A percentile compares a stretch with the other conserved stretches of the same genome.
Evolutionary conservation across 1,140 invertebrate species (phyloP).

Genomic region (Megathymus violae): DNA sequence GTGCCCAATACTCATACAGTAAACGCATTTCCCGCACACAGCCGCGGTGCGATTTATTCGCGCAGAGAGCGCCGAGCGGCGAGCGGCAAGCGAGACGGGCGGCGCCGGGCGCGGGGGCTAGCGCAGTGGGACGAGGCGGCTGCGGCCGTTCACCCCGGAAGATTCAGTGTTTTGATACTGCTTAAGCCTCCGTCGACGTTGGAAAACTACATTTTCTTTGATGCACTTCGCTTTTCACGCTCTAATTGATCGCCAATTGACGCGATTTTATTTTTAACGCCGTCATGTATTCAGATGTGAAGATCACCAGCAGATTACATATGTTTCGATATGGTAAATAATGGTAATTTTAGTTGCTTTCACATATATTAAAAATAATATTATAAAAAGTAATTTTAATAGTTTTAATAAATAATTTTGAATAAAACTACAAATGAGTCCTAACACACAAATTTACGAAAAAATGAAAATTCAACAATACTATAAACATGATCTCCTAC

Average conservation of each 20-base stretch:
- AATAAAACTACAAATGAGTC: too few species aligned
- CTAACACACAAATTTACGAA: too few species aligned
- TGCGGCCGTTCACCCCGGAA: slow-evolving; percentile 79
- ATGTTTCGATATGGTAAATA: too few species aligned
- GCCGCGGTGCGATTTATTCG: slow-evolving; percentile 74
- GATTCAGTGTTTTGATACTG: slow-evolving; percentile 82
- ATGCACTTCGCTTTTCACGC: slow-evolving; percentile 78
- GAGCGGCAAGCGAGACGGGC: slow-evolving; percentile 56
- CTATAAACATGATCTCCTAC: too few species aligned
- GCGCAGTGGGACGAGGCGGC: slow-evolving; percentile 61
- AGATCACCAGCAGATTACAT: too few species aligned
- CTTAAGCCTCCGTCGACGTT: slow-evolving; percentile 73
- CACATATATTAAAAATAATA: too few species aligned
- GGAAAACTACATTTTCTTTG: slow-evolving; percentile 83
- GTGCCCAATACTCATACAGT: slow-evolving; percentile 74
- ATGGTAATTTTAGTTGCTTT: too few species aligned
- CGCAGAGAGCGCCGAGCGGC: slow-evolving; percentile 43
- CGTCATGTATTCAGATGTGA: slow-evolving; percentile 15
- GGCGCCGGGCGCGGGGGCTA: slow-evolving; percentile 61
- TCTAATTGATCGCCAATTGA: slow-evolving; percentile 66
- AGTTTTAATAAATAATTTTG: too few species aligned
- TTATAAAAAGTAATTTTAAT: too few species aligned
- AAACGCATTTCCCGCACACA: slow-evolving; percentile 78
- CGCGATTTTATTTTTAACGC: slow-evolving; percentile 25
- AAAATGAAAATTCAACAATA: too few species aligned